Base-by-base conservation (phyloP, 2,113 vertebrate genomes). In the Chaenocephalus aceratus region DNA sequence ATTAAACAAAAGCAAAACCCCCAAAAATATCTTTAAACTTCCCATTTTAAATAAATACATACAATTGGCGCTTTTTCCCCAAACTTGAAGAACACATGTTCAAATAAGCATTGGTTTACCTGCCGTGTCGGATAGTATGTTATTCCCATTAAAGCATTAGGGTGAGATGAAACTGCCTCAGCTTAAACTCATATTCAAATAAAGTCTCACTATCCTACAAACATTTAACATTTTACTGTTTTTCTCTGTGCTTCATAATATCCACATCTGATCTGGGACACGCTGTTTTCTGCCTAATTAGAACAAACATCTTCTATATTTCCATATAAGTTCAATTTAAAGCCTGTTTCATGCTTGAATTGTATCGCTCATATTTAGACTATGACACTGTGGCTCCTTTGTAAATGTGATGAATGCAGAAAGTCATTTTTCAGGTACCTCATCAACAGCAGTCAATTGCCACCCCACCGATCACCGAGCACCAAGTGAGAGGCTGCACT, bases 391-490 rank as follows among this genome's bases (percentile, higher is more conserved):
- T 6, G 12, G 60, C 80, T 90, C 84, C 87, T 93, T 93, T 91
- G 90, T 88, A 72, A 82, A 73, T 70, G 54, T 58, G 74, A 87
- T 92, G 87, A 91, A 91, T 85, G 75, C 71, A 56, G 88, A 87
- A 92, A 90, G 88, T 92, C 73, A 89, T 92, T 89, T 65, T 88
- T 75, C 71, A 80, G 88, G 84, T 86, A 86, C 88, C 90, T 93
- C 93, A 94, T 95, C 94, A 94, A 65, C 92, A 80, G 89, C 89
- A 89, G 90, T 93, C 91, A 88, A 91, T 91, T 90, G 88, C 85
- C 86, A 71, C 89, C 88, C 86, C 77, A 77, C 77, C 77, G 88
- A 91, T 82, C 85, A 61, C 54, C 8, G 70, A 83, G 83, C 88
- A 82, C 84, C 86, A 54, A 93, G 88, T 85, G 91, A 91, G 93